Conservation (phyloP, 2,113 vertebrate genomes). For the Cichladusa arquata region DNA sequence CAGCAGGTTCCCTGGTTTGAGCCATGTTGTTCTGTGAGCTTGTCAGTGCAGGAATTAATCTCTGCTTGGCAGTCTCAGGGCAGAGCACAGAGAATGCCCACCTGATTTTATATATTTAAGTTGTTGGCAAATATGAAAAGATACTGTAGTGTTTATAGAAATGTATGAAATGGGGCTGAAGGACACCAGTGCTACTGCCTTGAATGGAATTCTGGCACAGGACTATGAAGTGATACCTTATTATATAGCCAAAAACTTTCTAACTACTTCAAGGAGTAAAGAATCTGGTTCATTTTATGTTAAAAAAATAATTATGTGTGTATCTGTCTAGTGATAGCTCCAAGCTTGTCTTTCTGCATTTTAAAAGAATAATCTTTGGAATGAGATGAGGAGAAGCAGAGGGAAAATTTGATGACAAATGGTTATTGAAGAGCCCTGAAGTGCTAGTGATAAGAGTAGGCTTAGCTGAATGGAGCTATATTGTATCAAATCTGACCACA, state of each 20-base stretch:
- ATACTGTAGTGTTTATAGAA: not conserved
- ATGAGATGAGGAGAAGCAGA: slow-evolving; percentile 41
- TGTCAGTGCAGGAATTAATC: not conserved
- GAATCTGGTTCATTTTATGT: slow-evolving; percentile 17
- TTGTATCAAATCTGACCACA: slow-evolving; percentile 5
- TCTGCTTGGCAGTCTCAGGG: not conserved
- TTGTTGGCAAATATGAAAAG: not conserved
- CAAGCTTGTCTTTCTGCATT: slow-evolving; percentile 22
- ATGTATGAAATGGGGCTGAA: not conserved
- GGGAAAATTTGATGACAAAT: slow-evolving; percentile 59
- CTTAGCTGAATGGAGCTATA: slow-evolving; percentile 12
- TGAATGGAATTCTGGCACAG: not conserved
- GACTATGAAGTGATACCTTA: not conserved
- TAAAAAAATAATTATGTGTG: not conserved
- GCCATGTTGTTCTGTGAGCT: not conserved
- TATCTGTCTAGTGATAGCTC: slow-evolving; percentile 45
- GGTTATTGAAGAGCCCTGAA: slow-evolving; percentile 56
- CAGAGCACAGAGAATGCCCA: not conserved
- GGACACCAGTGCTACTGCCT: not conserved
- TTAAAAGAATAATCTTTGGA: slow-evolving; percentile 46
- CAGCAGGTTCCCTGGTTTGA: not conserved
- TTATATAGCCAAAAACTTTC: not conserved
- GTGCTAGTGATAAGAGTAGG: slow-evolving; percentile 43
- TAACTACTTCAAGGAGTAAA: not conserved
- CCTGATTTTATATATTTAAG: not conserved